Conservation (phyloP, 35 echinoderm and acorn worm genomes). For the Heliocidaris tuberculata region DNA sequence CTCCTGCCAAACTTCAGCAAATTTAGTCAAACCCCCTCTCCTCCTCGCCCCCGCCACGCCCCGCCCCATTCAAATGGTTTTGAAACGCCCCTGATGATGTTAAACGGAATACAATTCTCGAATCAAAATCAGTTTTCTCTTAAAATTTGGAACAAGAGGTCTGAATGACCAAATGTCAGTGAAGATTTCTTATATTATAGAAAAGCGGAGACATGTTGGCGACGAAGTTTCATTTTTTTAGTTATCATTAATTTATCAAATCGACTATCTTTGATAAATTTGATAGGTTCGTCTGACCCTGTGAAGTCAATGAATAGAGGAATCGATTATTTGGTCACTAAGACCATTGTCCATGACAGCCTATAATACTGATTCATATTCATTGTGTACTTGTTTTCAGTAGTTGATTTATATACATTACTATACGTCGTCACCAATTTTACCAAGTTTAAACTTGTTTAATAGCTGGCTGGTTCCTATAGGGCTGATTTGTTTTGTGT, state of each 20-base stretch:
- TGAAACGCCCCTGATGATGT: too few species aligned
- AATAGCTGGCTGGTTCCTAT: not conserved
- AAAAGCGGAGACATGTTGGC: not conserved
- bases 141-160: too few species aligned
- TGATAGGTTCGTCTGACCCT: not conserved
- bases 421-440: not conserved
- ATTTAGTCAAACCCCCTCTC: too few species aligned
- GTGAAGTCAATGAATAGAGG: not conserved
- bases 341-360: not conserved
- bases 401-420: not conserved
- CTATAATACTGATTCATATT: not conserved
- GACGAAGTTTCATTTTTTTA: not conserved
- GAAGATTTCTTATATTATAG: not conserved
- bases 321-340: not conserved
- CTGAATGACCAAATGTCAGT: too few species aligned
- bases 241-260: not conserved
- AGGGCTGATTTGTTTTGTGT: not conserved
- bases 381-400: not conserved
- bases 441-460: not conserved
- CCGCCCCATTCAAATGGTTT: too few species aligned
- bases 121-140: too few species aligned
- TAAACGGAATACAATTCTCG: too few species aligned
- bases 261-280: not conserved
- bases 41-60: too few species aligned
- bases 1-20: too few species aligned